Evolutionary conservation across 2,888 invertebrate genomes (phyloP).

Genomic region (Drosophila leonis): DNA sequence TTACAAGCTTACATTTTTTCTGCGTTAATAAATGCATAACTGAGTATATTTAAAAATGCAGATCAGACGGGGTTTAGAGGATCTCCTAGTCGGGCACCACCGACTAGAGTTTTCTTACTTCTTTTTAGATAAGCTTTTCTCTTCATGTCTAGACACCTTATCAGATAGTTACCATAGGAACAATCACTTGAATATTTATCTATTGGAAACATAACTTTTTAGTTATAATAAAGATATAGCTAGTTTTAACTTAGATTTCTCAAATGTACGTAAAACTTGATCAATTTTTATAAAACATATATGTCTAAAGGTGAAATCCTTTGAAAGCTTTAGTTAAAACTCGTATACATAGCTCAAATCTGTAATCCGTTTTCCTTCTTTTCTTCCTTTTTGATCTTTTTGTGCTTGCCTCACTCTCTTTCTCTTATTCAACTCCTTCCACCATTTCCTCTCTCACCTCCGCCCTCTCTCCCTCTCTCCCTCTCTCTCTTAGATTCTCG

Average conservation of each 20-base stretch:
- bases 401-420: neutral
- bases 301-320: too few species aligned
- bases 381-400: neutral
- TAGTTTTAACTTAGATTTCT: too few species aligned
- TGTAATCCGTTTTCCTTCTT: neutral
- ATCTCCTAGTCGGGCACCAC: too few species aligned
- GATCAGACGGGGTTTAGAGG: too few species aligned
- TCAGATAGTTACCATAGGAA: neutral
- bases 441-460: too few species aligned
- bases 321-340: neutral
- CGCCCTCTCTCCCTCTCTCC: neutral
- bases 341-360: neutral
- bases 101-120: too few species aligned
- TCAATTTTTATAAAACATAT: too few species aligned
- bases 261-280: too few species aligned
- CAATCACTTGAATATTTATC: neutral
- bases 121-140: too few species aligned
- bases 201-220: neutral
- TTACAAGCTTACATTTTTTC: too few species aligned
- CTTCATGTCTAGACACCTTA: neutral
- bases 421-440: neutral
- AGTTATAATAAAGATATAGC: neutral
- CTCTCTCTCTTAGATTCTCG: slow-evolving; percentile 50
- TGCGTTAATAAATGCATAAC: too few species aligned
- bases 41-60: too few species aligned